Base-by-base conservation (phyloP, 2,113 vertebrate genomes). In the Solea senegalensis region DNA sequence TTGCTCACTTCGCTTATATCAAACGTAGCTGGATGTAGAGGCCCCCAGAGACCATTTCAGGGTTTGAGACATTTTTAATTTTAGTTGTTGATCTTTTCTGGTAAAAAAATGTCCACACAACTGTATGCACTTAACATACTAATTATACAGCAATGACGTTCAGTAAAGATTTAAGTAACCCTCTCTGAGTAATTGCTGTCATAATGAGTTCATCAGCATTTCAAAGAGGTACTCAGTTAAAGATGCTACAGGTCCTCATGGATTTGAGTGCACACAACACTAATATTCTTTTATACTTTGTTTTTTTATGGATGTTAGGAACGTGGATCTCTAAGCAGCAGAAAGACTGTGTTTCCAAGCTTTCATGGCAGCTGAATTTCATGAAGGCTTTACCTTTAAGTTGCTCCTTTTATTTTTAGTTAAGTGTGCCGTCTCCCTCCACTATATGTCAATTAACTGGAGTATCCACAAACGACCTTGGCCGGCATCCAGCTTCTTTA, bases 391-490 rank as follows among this genome's bases (percentile, higher is more conserved):
- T 67, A 45, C 9, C 56, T 78, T 72, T 52, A 40, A 66, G 49
- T 43, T 12, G 1, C 2, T 46, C 69, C 15, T 48, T 60, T 63
- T 73, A 48, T 74, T 52, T 72, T 69, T 48, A 34, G 65, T 79
- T 74, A 80, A 78, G 67, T 61, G 43, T 72, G 61, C 51, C 74
- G 75, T 86, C 77, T 74, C 64, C 69, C 58, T 71, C 69, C 44
- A 51, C 63, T 62, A 44, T 74, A 55, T 82, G 79, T 79, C 78
- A 79, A 61, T 85, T 85, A 87, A 77, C 56, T 75, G 65, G 63
- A 86, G 68, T 80, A 72, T 87, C 63, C 74, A 80, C 84, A 88
- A 89, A 86, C 62, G 71, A 85, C 84, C 85, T 83, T 88, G 89
- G 88, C 81, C 39, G 14, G 27, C 70, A 65, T 81, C 83, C 88